Percentiles rank a stretch among this genome's conserved stretches.
These are phyloP conservation scores for Setipinna tenuifilis DNA, from an alignment of 2,797 vertebrate species.

Conservation along the genomic window DNA sequence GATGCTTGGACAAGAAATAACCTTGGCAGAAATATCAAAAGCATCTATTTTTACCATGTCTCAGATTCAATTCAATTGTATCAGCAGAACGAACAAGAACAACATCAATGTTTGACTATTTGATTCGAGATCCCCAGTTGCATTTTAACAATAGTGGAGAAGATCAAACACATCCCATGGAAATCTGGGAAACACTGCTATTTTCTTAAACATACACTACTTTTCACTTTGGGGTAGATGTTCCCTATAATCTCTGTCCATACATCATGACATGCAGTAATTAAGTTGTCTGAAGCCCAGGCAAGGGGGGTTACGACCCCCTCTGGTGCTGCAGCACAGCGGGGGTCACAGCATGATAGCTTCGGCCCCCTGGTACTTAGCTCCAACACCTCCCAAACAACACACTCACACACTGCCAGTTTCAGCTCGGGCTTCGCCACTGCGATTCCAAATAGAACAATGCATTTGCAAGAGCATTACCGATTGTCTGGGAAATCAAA, in stretches of 20 bases:
- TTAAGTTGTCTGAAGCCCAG: slow-evolving; percentile 53
- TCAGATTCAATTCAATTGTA: neutral
- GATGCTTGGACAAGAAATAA: neutral
- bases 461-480: neutral
- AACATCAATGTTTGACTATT: neutral
- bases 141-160: neutral
- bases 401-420: neutral
- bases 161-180: neutral
- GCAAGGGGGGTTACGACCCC: slow-evolving; percentile 43
- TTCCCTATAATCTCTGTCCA: slow-evolving; percentile 46
- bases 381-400: slow-evolving; percentile 36
- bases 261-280: slow-evolving; percentile 46
- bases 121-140: slow-evolving; percentile 6
- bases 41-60: neutral
- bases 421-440: neutral
- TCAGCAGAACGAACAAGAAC: neutral
- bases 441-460: neutral
- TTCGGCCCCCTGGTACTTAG: slow-evolving; percentile 26
- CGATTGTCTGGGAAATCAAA: neutral
- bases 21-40: neutral
- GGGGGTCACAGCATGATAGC: slow-evolving; percentile 44
- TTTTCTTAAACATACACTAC: slow-evolving; percentile 33
- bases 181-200: slow-evolving; percentile 27
- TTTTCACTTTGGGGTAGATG: slow-evolving; percentile 27
- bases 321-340: slow-evolving; percentile 45